These are phyloP conservation scores for Sebastes glaucus DNA, from an alignment of 2,797 vertebrate species.

Conservation along the genomic window DNA sequence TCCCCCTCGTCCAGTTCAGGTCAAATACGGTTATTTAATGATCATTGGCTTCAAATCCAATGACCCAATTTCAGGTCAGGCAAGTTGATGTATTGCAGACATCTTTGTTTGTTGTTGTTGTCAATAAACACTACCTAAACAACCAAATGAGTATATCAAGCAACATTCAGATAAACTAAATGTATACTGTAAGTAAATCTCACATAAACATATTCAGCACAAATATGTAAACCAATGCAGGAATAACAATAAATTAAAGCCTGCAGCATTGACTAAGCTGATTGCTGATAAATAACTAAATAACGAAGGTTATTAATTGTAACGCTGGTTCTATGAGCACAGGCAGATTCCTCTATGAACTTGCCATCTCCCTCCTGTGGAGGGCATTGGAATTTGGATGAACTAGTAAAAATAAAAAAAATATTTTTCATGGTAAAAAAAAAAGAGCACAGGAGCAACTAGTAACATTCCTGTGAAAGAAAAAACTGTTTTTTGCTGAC, in stretches of 20 bases:
- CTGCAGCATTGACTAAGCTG: background rate
- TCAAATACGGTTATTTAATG: conserved; percentile 23
- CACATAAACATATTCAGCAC: background rate
- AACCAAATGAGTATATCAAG: background rate
- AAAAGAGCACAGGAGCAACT: background rate
- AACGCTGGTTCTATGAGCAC: background rate
- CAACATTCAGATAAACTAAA: background rate
- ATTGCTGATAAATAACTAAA: background rate
- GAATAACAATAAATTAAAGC: background rate
- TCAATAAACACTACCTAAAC: background rate
- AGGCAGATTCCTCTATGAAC: background rate
- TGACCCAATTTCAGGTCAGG: conserved; percentile 24
- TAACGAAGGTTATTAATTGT: background rate
- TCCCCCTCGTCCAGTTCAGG: background rate
- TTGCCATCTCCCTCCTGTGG: background rate
- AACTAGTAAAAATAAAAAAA: background rate
- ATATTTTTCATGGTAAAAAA: background rate
- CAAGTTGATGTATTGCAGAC: background rate
- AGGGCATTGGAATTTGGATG: background rate
- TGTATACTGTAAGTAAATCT: background rate
- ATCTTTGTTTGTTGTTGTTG: conserved; percentile 27
- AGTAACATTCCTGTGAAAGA: too few species aligned
- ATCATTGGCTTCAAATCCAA: conserved; percentile 32
- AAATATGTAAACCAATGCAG: background rate
- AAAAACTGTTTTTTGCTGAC: background rate